Conservation (phyloP, 2,888 invertebrate genomes). For the Drosophila dives region DNA sequence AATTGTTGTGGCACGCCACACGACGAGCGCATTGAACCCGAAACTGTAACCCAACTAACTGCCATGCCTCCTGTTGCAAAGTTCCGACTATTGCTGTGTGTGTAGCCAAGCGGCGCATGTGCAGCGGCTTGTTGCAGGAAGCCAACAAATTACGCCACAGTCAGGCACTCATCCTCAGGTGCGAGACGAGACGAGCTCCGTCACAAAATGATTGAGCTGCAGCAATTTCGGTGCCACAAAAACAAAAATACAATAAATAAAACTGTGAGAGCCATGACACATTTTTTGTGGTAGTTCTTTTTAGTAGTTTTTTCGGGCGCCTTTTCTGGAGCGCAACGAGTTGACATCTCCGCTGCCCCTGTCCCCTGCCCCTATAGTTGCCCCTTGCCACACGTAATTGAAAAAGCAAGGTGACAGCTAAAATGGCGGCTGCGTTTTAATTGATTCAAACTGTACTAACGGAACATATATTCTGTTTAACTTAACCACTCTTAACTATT, state of each 20-base stretch:
- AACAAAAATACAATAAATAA: constrained; percentile 8
- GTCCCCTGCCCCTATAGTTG: not conserved
- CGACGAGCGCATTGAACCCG: constrained; percentile 69
- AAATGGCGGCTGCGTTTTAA: constrained; percentile 61
- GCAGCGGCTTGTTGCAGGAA: constrained; percentile 79
- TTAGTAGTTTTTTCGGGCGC: constrained; percentile 19
- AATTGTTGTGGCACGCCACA: constrained; percentile 61
- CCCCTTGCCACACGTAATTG: constrained; percentile 46
- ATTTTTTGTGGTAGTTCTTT: constrained; percentile 37
- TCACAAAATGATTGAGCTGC: constrained; percentile 56
- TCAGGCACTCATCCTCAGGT: constrained; percentile 50
- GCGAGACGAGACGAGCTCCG: constrained; percentile 25
- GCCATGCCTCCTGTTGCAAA: constrained; percentile 52
- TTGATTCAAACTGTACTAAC: constrained; percentile 77
- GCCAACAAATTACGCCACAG: constrained; percentile 75
- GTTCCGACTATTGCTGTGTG: constrained; percentile 16
- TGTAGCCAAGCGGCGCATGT: constrained; percentile 75
- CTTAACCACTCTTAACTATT: constrained; percentile 42
- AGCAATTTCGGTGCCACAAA: constrained; percentile 71
- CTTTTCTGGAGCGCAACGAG: constrained; percentile 70
- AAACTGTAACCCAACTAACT: constrained; percentile 62
- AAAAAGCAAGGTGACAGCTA: constrained; percentile 43
- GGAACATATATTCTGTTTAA: constrained; percentile 50
- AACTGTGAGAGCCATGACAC: constrained; percentile 66
- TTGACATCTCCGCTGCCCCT: not conserved